Conservation (phyloP, 1,140 invertebrate genomes). For the Listronotus oregonensis region DNA sequence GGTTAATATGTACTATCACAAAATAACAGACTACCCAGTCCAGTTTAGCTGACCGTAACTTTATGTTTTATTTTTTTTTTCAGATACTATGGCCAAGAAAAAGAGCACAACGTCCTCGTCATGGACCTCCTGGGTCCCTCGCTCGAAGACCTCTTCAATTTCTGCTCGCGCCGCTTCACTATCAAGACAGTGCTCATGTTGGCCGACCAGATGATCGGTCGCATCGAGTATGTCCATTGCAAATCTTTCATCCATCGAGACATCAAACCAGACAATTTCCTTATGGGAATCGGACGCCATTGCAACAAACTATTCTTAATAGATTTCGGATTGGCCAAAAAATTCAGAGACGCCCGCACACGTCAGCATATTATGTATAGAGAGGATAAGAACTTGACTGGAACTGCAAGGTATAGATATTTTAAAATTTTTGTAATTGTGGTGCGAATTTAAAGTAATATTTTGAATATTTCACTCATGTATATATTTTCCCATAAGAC, state of each 20-base stretch:
- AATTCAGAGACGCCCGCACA: slow-evolving; percentile 82
- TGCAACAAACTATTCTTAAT: slow-evolving; percentile 91
- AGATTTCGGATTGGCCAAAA: slow-evolving; percentile 93
- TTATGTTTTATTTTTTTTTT: slow-evolving; percentile 40
- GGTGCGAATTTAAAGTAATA: no score
- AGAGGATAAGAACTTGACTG: slow-evolving; percentile 92
- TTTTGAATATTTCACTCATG: no score
- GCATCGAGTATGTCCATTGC: slow-evolving; percentile 88
- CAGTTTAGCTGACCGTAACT: no score
- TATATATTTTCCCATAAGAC: no score
- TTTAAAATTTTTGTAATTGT: not conserved
- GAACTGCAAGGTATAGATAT: slow-evolving; percentile 62
- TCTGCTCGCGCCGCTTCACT: slow-evolving; percentile 88
- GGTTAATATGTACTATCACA: no score
- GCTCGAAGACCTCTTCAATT: slow-evolving; percentile 91
- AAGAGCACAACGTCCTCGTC: slow-evolving; percentile 88
- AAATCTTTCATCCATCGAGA: slow-evolving; percentile 92
- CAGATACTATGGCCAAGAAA: slow-evolving; percentile 74
- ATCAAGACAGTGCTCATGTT: slow-evolving; percentile 94
- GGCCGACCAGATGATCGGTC: slow-evolving; percentile 84
- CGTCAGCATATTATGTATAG: slow-evolving; percentile 66
- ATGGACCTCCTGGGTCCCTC: slow-evolving; percentile 92
- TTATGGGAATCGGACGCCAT: slow-evolving; percentile 92
- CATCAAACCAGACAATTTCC: slow-evolving; percentile 93
- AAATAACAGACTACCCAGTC: no score